Evolutionary conservation across 37 sponge, comb jelly and placozoan genomes (phyloP).

Genomic region (Chondrosia reniformis): DNA sequence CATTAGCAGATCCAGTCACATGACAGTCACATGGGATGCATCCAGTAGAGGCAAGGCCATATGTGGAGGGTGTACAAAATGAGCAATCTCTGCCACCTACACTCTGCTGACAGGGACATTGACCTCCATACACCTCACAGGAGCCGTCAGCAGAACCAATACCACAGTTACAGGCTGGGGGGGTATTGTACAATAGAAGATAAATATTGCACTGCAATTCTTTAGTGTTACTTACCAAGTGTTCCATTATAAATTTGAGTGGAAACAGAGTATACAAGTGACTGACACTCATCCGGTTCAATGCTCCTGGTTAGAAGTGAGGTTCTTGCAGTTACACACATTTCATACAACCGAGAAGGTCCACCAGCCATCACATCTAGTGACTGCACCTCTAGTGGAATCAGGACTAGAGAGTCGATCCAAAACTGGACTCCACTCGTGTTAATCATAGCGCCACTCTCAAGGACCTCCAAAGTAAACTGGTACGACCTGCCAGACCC

Average conservation of each 20-base stretch:
- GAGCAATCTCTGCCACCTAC: slow-evolving; percentile 70
- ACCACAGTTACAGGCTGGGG: slow-evolving; percentile 63
- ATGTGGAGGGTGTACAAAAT: slow-evolving; percentile 44
- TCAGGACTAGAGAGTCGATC: slow-evolving; percentile 73
- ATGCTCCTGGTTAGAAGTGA: too few species aligned
- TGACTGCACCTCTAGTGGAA: slow-evolving; percentile 9
- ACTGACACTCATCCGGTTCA: slow-evolving; percentile 19
- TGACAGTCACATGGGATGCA: slow-evolving; percentile 64
- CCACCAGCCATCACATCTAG: slow-evolving; percentile 21
- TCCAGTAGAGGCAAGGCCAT: slow-evolving; percentile 43
- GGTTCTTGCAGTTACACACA: too few species aligned
- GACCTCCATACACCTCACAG: slow-evolving; percentile 61
- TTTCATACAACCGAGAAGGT: background rate
- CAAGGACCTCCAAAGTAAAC: slow-evolving; percentile 22
- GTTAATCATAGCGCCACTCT: slow-evolving; percentile 22
- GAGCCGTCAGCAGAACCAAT: background rate
- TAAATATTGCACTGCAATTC: background rate
- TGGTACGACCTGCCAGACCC: slow-evolving; percentile 54
- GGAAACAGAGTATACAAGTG: slow-evolving; percentile 34
- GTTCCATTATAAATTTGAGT: slow-evolving; percentile 58
- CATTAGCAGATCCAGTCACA: slow-evolving; percentile 32
- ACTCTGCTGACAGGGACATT: slow-evolving; percentile 71
- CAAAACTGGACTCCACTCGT: background rate
- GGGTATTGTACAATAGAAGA: background rate
- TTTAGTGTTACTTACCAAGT: slow-evolving; percentile 23